Conservation (phyloP, 2,113 vertebrate genomes). For the Etheostoma spectabile region DNA sequence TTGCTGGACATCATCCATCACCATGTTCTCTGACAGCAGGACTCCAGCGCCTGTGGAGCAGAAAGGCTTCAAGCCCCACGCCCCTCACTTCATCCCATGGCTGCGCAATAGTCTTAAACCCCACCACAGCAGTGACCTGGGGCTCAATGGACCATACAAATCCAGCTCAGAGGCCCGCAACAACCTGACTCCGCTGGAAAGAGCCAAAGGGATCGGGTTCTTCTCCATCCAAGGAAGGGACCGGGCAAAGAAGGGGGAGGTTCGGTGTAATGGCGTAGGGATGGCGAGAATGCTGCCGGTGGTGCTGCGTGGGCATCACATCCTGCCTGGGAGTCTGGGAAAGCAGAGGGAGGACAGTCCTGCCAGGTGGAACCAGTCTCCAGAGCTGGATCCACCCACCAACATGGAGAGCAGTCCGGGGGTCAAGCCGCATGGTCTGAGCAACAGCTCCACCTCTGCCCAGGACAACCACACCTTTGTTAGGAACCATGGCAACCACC, state of each 20-base stretch:
- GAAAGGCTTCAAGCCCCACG: slow-evolving; percentile 73
- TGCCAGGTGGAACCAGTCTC: slow-evolving; percentile 66
- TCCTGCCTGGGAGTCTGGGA: slow-evolving; percentile 59
- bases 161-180: slow-evolving; percentile 51
- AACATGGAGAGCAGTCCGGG: slow-evolving; percentile 8
- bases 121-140: slow-evolving; percentile 68
- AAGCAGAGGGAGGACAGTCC: slow-evolving; percentile 68
- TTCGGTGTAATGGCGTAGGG: slow-evolving; percentile 72
- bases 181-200: slow-evolving; percentile 67
- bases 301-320: slow-evolving; percentile 70
- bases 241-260: slow-evolving; percentile 57
- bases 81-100: slow-evolving; percentile 80
- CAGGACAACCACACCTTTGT: slow-evolving; percentile 67
- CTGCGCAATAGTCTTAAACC: slow-evolving; percentile 78
- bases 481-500: slow-evolving; percentile 46
- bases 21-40: slow-evolving; percentile 82
- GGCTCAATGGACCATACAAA: slow-evolving; percentile 69
- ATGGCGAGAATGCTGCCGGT: slow-evolving; percentile 72
- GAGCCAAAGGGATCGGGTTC: slow-evolving; percentile 71
- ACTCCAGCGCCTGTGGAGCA: slow-evolving; percentile 65
- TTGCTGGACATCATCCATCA: slow-evolving; percentile 69
- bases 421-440: slow-evolving; percentile 14
- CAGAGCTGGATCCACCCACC: slow-evolving; percentile 48
- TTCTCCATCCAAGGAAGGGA: slow-evolving; percentile 74
- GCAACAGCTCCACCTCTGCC: slow-evolving; percentile 58